A percentile compares a stretch with the other conserved stretches of the same genome.
These are phyloP conservation scores for Phocoena phocoena DNA, from an alignment of 2,113 vertebrate species.

Conservation along the genomic window DNA sequence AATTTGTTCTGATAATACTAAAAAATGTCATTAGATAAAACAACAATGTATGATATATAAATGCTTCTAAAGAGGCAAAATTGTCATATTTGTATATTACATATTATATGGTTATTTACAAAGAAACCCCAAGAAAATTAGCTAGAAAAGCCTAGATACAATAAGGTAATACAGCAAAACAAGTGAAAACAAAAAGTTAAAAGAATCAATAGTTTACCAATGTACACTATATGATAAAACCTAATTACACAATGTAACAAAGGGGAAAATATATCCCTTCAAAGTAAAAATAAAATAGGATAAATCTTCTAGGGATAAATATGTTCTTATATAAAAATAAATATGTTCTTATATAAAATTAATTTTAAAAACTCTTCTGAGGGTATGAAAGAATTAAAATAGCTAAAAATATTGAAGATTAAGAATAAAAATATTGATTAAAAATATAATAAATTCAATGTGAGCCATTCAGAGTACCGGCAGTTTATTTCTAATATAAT, in stretches of 20 bases:
- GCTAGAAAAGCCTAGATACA: neutral
- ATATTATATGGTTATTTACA: neutral
- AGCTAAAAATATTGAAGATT: neutral
- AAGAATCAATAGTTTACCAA: neutral
- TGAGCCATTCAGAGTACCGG: neutral
- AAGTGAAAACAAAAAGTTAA: neutral
- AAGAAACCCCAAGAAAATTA: neutral
- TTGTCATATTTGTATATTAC: neutral
- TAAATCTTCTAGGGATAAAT: neutral
- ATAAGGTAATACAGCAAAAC: neutral
- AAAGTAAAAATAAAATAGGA: neutral
- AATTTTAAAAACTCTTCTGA: neutral
- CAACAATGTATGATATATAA: neutral
- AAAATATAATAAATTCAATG: neutral
- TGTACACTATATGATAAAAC: neutral
- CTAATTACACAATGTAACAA: neutral
- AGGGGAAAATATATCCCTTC: neutral
- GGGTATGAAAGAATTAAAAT: neutral
- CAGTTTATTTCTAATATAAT: neutral
- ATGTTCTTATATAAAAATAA: neutral
- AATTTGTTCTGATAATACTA: neutral
- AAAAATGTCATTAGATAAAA: neutral
- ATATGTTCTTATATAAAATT: neutral
- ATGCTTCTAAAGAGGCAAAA: neutral
- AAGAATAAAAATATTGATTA: neutral